These are phyloP conservation scores for Dipodomys stephensi DNA, from an alignment of 2,113 vertebrate species.

Conservation along the genomic window DNA sequence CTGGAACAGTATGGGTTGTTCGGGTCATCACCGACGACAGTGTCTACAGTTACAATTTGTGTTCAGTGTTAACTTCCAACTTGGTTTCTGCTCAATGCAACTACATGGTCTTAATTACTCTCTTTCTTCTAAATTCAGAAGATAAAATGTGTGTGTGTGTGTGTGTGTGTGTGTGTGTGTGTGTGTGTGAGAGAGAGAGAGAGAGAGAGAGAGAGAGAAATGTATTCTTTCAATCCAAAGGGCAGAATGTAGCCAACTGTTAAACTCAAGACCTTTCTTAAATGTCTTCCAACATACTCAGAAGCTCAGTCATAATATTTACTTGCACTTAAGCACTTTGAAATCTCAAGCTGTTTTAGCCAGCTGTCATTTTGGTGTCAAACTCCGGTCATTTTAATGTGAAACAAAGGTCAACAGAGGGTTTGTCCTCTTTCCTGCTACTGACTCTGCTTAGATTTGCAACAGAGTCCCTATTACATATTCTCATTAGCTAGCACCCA, in stretches of 20 bases:
- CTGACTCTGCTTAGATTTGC: constrained; percentile 57
- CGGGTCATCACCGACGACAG: too few species aligned
- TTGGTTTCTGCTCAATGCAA: constrained; percentile 61
- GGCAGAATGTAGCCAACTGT: constrained; percentile 73
- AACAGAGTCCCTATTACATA: neutral
- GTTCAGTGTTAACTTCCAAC: neutral
- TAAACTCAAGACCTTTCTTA: constrained; percentile 81
- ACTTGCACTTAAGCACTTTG: constrained; percentile 87
- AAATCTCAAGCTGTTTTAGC: constrained; percentile 88
- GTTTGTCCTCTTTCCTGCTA: constrained; percentile 69
- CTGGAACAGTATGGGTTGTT: neutral
- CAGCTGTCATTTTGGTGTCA: constrained; percentile 90
- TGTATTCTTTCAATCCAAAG: constrained; percentile 71
- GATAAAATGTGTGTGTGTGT: constrained; percentile 64
- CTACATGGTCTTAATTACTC: constrained; percentile 75
- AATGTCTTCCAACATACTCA: constrained; percentile 83
- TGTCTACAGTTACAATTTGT: neutral
- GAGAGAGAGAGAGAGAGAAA: too few species aligned
- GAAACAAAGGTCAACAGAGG: constrained; percentile 86
- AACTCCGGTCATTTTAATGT: constrained; percentile 89
- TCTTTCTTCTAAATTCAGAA: constrained; percentile 74
- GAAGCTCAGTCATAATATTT: constrained; percentile 91
- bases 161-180: too few species aligned
- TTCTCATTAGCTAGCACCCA: neutral
- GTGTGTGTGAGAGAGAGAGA: neutral